A percentile compares a stretch with the other conserved stretches of the same genome.
These are phyloP conservation scores for Boulengeromyrus knoepffleri DNA, from an alignment of 2,113 vertebrate species.

Conservation along the genomic window DNA sequence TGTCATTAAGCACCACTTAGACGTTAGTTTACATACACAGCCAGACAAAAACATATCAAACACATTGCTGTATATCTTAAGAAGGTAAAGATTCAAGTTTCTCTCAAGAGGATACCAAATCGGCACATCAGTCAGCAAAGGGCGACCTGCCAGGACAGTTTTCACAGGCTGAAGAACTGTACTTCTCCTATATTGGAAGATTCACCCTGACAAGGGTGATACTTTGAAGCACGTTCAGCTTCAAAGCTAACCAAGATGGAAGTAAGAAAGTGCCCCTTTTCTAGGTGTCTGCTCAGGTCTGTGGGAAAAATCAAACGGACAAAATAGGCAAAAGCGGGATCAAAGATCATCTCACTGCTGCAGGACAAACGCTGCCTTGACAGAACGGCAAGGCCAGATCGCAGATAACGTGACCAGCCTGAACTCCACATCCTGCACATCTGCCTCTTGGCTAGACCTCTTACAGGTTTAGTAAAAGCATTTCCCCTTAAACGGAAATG, in stretches of 20 bases:
- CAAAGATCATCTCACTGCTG: not conserved
- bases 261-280: not conserved
- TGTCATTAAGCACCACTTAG: slow-evolving; percentile 18
- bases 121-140: not conserved
- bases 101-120: not conserved
- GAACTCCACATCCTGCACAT: not conserved
- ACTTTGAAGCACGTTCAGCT: not conserved
- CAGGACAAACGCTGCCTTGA: not conserved
- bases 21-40: slow-evolving; percentile 19
- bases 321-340: not conserved
- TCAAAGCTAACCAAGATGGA: not conserved
- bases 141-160: not conserved
- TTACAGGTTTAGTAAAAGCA: not conserved
- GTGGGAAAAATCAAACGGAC: not conserved
- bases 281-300: not conserved
- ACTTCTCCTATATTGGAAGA: not conserved
- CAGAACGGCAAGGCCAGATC: not conserved
- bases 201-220: not conserved
- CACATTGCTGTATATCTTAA: slow-evolving; percentile 11
- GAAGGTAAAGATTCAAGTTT: slow-evolving; percentile 2
- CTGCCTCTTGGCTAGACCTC: not conserved
- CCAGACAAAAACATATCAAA: slow-evolving; percentile 2
- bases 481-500: not conserved
- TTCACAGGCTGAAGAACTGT: not conserved
- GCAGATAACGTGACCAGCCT: not conserved